Percentiles rank a stretch among this genome's conserved stretches.
These are phyloP conservation scores for Cassiopea xamachana DNA, from an alignment of 30 jellyfish, hydroid and myxozoan genomes.

Conservation along the genomic window DNA sequence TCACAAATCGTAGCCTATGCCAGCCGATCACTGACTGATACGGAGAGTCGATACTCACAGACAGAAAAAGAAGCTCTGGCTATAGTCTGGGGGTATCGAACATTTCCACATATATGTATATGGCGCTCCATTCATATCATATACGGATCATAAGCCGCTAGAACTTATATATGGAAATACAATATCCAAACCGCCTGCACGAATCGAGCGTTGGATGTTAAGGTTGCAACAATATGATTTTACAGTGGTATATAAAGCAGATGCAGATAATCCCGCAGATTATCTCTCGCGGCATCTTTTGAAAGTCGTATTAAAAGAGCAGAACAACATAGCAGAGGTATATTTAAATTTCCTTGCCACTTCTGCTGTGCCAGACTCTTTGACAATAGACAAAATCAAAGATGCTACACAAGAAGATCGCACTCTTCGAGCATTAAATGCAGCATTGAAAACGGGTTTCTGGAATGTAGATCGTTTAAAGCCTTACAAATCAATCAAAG, in stretches of 20 bases:
- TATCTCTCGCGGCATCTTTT: conserved; percentile 32
- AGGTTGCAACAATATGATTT: conserved; percentile 43
- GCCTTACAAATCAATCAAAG: conserved; percentile 12
- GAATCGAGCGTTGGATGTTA: conserved; percentile 38
- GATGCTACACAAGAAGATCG: neutral
- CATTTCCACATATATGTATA: conserved; percentile 42
- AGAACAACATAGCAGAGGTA: neutral
- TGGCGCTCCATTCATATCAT: conserved; percentile 28
- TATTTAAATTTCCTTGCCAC: neutral
- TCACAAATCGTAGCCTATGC: conserved; percentile 34
- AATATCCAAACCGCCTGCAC: conserved; percentile 53
- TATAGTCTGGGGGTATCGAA: conserved; percentile 36
- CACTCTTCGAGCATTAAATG: neutral
- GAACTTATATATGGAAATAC: conserved; percentile 39
- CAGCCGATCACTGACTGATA: conserved; percentile 31
- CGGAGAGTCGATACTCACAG: conserved; percentile 39
- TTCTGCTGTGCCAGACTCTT: neutral
- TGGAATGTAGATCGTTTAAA: neutral
- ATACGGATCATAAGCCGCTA: conserved; percentile 42
- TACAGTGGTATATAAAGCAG: conserved; percentile 29
- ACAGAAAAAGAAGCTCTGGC: conserved; percentile 55
- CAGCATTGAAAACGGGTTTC: neutral
- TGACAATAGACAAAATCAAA: neutral
- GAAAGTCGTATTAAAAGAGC: neutral
- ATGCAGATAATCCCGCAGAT: conserved; percentile 54